phyloP scores from a whole-genome alignment of 1,140 invertebrate genomes.

The Dryas iulia region DNA sequence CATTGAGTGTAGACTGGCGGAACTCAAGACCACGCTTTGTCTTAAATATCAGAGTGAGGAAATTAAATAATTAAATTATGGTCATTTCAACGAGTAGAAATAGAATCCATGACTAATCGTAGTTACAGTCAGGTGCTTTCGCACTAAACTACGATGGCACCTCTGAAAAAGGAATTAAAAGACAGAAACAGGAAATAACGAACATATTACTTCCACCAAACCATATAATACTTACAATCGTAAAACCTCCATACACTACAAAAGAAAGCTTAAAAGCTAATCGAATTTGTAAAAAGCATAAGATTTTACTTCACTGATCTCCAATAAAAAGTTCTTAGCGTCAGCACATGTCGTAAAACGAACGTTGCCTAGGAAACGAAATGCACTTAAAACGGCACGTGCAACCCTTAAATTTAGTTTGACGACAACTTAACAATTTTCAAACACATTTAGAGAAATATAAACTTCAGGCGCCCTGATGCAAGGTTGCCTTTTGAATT shows the following conservation, averaged over 20 bases:
- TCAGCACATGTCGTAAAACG: conserved; percentile 38
- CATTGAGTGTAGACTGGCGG: no score
- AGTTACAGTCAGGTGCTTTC: no score
- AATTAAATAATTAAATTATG: no score
- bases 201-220: neutral
- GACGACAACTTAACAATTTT: conserved; percentile 31
- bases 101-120: no score
- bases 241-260: neutral
- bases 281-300: neutral
- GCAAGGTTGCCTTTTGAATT: conserved; percentile 1
- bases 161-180: neutral
- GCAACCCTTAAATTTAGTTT: conserved; percentile 35
- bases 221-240: neutral
- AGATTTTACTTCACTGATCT: conserved; percentile 11
- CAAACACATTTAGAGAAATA: conserved; percentile 6
- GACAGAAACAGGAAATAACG: neutral
- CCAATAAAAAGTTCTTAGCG: conserved; percentile 26
- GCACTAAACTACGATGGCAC: no score
- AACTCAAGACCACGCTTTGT: no score
- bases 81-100: no score
- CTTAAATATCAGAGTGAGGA: no score
- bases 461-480: neutral
- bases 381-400: conserved; percentile 40
- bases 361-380: conserved; percentile 38
- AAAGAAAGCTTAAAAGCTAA: neutral